These are phyloP conservation scores for Tursiops truncatus DNA, from an alignment of 2,113 vertebrate species.

Conservation along the genomic window DNA sequence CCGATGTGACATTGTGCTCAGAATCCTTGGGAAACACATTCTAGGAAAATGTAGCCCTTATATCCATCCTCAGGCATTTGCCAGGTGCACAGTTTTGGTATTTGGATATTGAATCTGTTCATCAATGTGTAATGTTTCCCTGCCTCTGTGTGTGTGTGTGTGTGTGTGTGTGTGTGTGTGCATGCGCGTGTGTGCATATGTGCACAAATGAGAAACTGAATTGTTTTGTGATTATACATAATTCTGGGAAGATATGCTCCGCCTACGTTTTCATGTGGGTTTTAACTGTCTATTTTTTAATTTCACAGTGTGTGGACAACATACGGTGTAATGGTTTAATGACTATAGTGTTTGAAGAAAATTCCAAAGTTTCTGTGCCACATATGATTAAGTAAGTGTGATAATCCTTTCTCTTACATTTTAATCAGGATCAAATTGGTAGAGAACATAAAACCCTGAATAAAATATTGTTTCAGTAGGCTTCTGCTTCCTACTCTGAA, in stretches of 20 bases:
- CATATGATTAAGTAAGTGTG: conserved; percentile 98
- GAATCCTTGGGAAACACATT: background rate
- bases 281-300: conserved; percentile 66
- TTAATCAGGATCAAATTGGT: background rate
- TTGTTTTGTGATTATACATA: background rate
- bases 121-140: background rate
- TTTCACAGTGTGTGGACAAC: conserved; percentile 96
- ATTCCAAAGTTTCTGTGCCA: conserved; percentile 98
- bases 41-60: background rate
- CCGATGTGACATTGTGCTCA: background rate
- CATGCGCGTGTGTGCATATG: background rate
- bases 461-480: background rate
- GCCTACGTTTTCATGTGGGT: background rate
- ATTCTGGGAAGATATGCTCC: background rate
- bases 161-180: background rate
- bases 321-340: conserved; percentile 99
- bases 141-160: background rate
- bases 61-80: background rate
- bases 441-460: background rate
- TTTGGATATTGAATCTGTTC: background rate
- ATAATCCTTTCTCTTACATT: background rate
- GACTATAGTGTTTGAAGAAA: conserved; percentile 99
- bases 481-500: background rate
- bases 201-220: background rate
- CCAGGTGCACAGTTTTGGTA: background rate